Evolutionary conservation across 2,888 invertebrate genomes (phyloP).

Genomic region (Idaea dimidiata): DNA sequence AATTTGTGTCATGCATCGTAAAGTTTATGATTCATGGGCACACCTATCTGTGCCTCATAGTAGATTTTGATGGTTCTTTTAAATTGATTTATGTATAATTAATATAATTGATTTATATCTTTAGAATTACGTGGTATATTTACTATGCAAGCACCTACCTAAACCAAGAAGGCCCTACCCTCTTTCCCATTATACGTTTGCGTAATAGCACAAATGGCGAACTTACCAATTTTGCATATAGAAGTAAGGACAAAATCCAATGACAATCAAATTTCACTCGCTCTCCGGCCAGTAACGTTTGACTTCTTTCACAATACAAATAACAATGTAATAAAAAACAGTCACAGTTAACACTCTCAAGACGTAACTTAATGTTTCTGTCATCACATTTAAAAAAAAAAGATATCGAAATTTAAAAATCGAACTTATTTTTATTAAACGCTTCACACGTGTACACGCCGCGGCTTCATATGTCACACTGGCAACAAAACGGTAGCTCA

Average conservation of each 20-base stretch:
- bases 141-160: too few relatives aligned
- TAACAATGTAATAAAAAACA: conserved; percentile 59
- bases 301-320: conserved; percentile 63
- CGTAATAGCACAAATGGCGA: not conserved
- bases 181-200: not conserved
- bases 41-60: too few relatives aligned
- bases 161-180: too few relatives aligned
- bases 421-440: conserved; percentile 35
- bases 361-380: conserved; percentile 60
- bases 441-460: conserved; percentile 35
- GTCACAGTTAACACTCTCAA: conserved; percentile 58
- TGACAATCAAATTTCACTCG: conserved; percentile 33
- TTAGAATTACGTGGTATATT: too few relatives aligned
- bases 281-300: conserved; percentile 56
- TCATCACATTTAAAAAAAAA: conserved; percentile 56
- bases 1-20: too few relatives aligned
- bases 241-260: conserved; percentile 35
- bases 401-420: conserved; percentile 20
- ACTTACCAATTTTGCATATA: conserved; percentile 35
- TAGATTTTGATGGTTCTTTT: too few relatives aligned
- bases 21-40: not conserved
- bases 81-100: too few relatives aligned
- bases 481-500: conserved; percentile 54
- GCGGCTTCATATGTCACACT: conserved; percentile 52
- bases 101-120: too few relatives aligned